These are phyloP conservation scores for Pyrocoelia pectoralis DNA, from an alignment of 2,888 invertebrate genomes.

Conservation along the genomic window DNA sequence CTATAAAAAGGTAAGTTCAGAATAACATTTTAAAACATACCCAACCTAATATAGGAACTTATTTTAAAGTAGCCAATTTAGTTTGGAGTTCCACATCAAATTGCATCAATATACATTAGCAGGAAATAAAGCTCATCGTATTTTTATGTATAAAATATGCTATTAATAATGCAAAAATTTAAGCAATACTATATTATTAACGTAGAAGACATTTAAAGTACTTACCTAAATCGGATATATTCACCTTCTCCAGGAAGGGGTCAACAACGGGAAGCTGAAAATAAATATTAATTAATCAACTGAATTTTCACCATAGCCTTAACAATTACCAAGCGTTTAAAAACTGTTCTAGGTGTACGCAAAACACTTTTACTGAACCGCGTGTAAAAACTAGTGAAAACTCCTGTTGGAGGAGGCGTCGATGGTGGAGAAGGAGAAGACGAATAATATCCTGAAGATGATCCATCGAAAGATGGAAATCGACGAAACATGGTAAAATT, in stretches of 20 bases:
- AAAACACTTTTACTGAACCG: slow-evolving; percentile 50
- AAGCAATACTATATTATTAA: too few species aligned
- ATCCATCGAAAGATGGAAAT: slow-evolving; percentile 45
- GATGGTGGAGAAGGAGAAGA: slow-evolving; percentile 41
- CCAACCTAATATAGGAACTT: too few species aligned
- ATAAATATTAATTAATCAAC: slow-evolving; percentile 49
- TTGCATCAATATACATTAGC: too few species aligned
- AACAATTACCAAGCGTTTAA: slow-evolving; percentile 47
- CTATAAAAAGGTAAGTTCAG: too few species aligned
- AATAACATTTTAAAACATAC: too few species aligned
- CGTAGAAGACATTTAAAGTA: too few species aligned
- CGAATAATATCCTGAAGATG: slow-evolving; percentile 29
- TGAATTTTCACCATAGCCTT: not conserved
- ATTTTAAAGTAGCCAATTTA: too few species aligned
- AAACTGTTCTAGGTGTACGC: slow-evolving; percentile 50
- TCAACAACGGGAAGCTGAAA: slow-evolving; percentile 90
- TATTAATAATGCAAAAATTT: too few species aligned
- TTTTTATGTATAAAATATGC: too few species aligned
- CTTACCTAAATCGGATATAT: slow-evolving; percentile 79
- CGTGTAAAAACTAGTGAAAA: slow-evolving; percentile 53
- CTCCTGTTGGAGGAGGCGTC: slow-evolving; percentile 48
- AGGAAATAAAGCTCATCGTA: too few species aligned
- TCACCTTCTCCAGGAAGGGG: slow-evolving; percentile 89
- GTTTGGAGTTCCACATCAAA: too few species aligned
- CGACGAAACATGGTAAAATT: slow-evolving; percentile 52